These are phyloP conservation scores for Caenorhabditis drosophilae DNA, from an alignment of 2,888 invertebrate genomes.

Conservation along the genomic window DNA sequence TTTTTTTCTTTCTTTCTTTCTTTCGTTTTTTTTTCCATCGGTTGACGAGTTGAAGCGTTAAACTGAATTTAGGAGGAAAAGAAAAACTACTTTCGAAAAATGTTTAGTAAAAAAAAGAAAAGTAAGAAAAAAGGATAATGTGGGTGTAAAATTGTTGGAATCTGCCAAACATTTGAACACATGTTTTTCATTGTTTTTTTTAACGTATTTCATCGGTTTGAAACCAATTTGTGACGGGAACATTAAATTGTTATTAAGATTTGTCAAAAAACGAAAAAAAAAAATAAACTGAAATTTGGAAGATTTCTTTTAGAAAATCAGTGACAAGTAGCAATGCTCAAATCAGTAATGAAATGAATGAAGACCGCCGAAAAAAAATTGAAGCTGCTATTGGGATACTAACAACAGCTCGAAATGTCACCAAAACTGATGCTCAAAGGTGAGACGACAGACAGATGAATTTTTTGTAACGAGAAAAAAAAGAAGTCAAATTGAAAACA, in stretches of 20 bases:
- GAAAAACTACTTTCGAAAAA: no score
- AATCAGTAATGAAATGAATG: constrained; percentile 13
- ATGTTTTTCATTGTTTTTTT: constrained; percentile 6
- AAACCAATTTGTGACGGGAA: neutral
- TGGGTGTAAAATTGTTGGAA: no score
- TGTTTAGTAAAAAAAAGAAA: no score
- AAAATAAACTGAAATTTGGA: no score
- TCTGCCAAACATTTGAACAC: no score
- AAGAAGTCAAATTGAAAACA: neutral
- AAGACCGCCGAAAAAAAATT: constrained; percentile 35
- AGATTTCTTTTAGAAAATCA: neutral
- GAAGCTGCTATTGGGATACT: constrained; percentile 61
- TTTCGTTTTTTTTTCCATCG: no score
- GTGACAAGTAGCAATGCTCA: no score
- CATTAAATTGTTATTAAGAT: no score
- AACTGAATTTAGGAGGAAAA: no score
- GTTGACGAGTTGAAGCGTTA: no score
- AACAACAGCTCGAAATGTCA: constrained; percentile 58
- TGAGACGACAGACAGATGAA: constrained; percentile 10
- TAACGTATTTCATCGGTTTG: constrained; percentile 1
- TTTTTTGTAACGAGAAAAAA: neutral
- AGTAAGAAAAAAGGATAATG: no score
- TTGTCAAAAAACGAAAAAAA: neutral
- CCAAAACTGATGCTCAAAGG: constrained; percentile 62
- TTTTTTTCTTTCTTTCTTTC: no score